Conservation (phyloP, 2,797 vertebrate species). For the Cyclura pinguis region DNA sequence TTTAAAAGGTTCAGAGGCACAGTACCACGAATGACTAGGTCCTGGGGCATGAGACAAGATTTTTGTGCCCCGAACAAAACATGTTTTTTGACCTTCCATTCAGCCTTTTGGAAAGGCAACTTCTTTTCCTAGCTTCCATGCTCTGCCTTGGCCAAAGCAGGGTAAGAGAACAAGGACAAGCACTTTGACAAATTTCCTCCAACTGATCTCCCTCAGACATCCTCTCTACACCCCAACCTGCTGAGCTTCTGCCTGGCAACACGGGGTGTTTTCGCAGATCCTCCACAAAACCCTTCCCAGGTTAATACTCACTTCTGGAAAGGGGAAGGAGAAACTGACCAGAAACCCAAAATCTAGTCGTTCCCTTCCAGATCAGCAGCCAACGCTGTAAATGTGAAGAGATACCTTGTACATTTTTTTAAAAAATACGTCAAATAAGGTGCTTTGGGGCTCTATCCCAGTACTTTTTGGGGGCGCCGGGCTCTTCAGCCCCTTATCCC, state of each 20-base stretch:
- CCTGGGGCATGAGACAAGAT: too few species aligned
- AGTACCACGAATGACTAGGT: too few species aligned
- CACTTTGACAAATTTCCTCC: neutral
- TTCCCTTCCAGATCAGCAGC: neutral
- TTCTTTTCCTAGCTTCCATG: neutral
- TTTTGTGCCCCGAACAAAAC: too few species aligned
- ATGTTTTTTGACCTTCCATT: neutral
- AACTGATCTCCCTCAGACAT: neutral
- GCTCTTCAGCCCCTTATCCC: neutral
- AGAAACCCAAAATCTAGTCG: neutral
- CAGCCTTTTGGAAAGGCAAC: neutral
- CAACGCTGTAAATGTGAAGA: fast-evolving
- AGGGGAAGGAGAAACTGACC: too few species aligned
- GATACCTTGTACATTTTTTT: too few species aligned
- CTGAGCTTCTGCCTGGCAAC: neutral
- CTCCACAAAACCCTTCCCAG: neutral
- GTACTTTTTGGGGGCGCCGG: neutral
- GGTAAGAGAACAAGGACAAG: too few species aligned
- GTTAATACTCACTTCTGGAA: too few species aligned
- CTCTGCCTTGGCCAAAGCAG: neutral
- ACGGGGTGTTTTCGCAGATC: neutral
- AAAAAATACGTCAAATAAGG: neutral
- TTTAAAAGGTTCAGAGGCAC: too few species aligned
- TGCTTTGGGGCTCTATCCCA: neutral
- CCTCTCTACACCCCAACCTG: neutral